A percentile compares a stretch with the other conserved stretches of the same genome.
These are phyloP conservation scores for Pemphigus obesinymphae DNA, from an alignment of 1,140 invertebrate genomes.

Conservation along the genomic window DNA sequence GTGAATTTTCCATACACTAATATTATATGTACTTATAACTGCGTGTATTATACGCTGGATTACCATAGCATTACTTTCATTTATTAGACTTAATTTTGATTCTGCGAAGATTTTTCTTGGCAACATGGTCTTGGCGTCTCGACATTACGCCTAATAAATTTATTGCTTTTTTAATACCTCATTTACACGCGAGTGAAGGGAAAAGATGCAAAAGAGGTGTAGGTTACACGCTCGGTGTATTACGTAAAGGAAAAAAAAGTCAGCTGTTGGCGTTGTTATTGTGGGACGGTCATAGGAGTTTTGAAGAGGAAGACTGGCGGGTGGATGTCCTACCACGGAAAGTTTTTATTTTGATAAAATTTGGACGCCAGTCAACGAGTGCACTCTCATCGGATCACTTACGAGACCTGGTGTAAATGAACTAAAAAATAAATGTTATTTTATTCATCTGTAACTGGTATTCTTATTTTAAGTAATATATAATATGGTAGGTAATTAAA, in stretches of 20 bases:
- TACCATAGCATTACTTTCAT: background rate
- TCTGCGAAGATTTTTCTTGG: slow-evolving; percentile 4
- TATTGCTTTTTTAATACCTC: slow-evolving; percentile 4
- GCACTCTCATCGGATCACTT: background rate
- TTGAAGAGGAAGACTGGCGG: background rate
- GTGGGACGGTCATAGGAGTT: background rate
- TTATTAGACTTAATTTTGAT: background rate
- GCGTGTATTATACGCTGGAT: background rate
- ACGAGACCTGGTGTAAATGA: background rate
- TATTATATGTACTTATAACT: background rate
- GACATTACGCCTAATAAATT: slow-evolving; percentile 12
- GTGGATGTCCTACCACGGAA: background rate
- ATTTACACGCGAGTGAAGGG: background rate
- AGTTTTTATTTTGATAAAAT: background rate
- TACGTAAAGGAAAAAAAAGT: background rate
- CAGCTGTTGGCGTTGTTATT: background rate
- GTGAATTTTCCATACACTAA: too few relatives aligned
- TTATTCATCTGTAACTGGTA: too few relatives aligned
- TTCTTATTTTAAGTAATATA: too few relatives aligned
- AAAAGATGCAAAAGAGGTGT: background rate
- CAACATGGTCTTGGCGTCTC: background rate
- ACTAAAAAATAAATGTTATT: background rate
- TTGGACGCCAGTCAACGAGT: background rate
- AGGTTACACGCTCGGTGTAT: background rate
- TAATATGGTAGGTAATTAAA: too few relatives aligned